These are phyloP conservation scores for Indicator indicator DNA, from an alignment of 2,113 vertebrate species.

Conservation along the genomic window DNA sequence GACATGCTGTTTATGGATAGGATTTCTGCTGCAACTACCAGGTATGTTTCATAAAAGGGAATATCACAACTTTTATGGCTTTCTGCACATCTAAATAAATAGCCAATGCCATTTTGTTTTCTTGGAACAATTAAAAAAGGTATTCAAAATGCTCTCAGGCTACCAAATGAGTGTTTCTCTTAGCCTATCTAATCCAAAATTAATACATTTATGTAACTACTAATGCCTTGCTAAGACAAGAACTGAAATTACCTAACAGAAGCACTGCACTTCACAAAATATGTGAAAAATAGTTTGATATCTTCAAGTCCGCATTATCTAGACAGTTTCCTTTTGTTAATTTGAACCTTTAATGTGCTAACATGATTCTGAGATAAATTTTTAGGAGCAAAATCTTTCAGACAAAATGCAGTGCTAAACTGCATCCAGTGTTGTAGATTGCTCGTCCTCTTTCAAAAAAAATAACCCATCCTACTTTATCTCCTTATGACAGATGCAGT, in stretches of 20 bases:
- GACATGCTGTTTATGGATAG: not conserved
- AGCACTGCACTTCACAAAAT: not conserved
- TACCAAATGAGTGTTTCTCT: not conserved
- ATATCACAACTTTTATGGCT: not conserved
- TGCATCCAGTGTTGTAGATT: not conserved
- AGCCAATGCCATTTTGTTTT: not conserved
- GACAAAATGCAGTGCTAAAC: not conserved
- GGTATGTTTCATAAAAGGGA: rapidly evolving
- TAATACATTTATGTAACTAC: not conserved
- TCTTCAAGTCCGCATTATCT: not conserved
- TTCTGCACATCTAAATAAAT: not conserved
- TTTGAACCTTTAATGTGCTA: not conserved
- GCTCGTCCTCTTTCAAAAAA: not conserved
- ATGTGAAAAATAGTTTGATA: not conserved
- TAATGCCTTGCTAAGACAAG: not conserved
- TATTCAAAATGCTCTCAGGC: not conserved
- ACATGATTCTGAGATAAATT: not conserved
- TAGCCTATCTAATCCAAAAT: not conserved
- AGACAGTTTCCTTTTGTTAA: not conserved
- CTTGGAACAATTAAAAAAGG: not conserved
- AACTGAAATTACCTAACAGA: not conserved
- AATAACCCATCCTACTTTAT: not conserved
- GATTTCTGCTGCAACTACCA: not conserved
- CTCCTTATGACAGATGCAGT: not conserved
- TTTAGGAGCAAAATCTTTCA: not conserved